A percentile compares a stretch with the other conserved stretches of the same genome.
Conservation (phyloP, 2,888 invertebrate genomes). For the Platynereis dumerilii region DNA sequence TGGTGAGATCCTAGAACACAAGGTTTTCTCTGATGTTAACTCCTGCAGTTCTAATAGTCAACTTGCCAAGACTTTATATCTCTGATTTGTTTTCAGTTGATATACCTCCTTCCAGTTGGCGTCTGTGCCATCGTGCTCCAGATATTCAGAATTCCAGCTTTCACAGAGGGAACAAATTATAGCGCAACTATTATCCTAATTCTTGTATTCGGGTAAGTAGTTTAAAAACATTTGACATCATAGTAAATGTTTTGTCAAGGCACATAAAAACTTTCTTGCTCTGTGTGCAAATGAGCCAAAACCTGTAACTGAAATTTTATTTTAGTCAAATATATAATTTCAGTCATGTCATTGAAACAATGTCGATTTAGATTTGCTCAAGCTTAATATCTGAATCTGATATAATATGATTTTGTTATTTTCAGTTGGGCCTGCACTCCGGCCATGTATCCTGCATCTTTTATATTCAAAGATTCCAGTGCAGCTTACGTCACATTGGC, state of each 20-base stretch:
- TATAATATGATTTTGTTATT: too few species aligned
- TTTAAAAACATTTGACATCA: not conserved
- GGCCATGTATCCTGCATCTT: conserved; percentile 75
- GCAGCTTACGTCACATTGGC: conserved; percentile 81
- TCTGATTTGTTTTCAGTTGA: conserved; percentile 49
- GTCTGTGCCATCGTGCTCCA: conserved; percentile 73
- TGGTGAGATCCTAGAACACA: not conserved
- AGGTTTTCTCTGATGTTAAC: not conserved
- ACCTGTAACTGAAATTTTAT: too few species aligned
- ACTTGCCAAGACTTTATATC: too few species aligned
- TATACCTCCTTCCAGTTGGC: conserved; percentile 72
- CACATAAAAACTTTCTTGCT: not conserved
- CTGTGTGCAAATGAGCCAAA: too few species aligned
- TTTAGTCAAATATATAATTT: too few species aligned
- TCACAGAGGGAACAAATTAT: conserved; percentile 73
- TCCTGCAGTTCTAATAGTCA: too few species aligned
- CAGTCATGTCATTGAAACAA: too few species aligned
- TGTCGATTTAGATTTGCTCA: too few species aligned
- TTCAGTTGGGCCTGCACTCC: conserved; percentile 70
- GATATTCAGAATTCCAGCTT: conserved; percentile 76
- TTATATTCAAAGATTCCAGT: conserved; percentile 73
- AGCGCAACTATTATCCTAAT: conserved; percentile 71
- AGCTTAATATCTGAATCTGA: too few species aligned
- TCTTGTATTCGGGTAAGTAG: conserved; percentile 55
- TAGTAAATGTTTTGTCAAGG: not conserved